phyloP scores from a whole-genome alignment of 2,797 vertebrate genomes.

The Parauchenoglanis ngamensis region DNA sequence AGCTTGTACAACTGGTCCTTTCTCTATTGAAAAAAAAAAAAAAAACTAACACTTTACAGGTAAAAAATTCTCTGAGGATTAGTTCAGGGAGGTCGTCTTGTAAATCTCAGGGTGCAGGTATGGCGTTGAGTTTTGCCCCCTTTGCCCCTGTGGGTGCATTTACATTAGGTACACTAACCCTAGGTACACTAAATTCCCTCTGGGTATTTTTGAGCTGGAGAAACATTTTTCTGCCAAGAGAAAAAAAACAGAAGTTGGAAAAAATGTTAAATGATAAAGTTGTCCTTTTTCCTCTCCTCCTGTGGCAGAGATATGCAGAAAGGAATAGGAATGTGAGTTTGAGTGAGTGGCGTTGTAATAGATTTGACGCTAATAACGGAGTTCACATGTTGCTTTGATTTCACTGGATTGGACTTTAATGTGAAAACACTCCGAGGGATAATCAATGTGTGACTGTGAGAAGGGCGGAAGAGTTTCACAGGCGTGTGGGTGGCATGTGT shows the following conservation, averaged over 20 bases:
- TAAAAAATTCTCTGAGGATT: slow-evolving; percentile 41
- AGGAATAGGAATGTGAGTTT: slow-evolving; percentile 70
- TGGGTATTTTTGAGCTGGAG: slow-evolving; percentile 56
- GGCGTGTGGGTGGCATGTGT: slow-evolving; percentile 44
- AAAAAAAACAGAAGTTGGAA: slow-evolving; percentile 16
- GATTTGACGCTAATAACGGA: slow-evolving; percentile 75
- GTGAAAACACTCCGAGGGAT: slow-evolving; percentile 68
- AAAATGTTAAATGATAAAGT: slow-evolving; percentile 41
- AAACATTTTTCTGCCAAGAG: slow-evolving; percentile 48
- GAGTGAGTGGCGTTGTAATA: slow-evolving; percentile 73
- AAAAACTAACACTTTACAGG: slow-evolving; percentile 59
- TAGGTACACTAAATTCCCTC: slow-evolving; percentile 55
- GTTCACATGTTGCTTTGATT: slow-evolving; percentile 78
- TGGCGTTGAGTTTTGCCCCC: slow-evolving; percentile 47
- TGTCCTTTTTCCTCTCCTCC: slow-evolving; percentile 62
- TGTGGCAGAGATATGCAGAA: slow-evolving; percentile 69
- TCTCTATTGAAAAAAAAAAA: slow-evolving; percentile 3
- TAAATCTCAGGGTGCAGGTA: slow-evolving; percentile 60
- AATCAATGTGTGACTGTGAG: slow-evolving; percentile 69
- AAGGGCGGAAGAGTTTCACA: slow-evolving; percentile 56
- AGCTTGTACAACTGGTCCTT: slow-evolving; percentile 58
- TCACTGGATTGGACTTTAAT: slow-evolving; percentile 70
- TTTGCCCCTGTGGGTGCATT: slow-evolving; percentile 62
- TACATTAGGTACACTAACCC: background rate
- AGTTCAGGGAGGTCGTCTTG: slow-evolving; percentile 71